Base-by-base conservation (phyloP, 1,140 invertebrate species). In the Nymphalis io region DNA sequence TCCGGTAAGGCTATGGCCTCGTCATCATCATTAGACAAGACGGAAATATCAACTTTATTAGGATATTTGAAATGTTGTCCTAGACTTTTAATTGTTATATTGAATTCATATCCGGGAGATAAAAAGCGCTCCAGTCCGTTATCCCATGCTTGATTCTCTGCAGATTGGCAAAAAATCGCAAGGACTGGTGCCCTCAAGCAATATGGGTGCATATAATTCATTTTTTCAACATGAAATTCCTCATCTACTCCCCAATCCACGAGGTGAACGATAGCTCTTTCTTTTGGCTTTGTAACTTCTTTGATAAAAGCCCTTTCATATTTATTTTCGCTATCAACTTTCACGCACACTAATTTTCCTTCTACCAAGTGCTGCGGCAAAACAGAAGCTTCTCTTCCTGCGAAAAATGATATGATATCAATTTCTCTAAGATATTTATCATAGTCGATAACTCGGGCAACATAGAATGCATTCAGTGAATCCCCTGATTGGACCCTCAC, bases 251-350 rank as follows among this genome's bases (percentile, higher is more conserved):
- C 68, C 60, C 18, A 64, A 51, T 70, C 68, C 4, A 70, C 61
- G 57, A 70, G 68, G 6, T 70, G 68, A 5, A 70, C 38, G 12
- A 64, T 39, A 6, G 68, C 68, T 15, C 39, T 64, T 39, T 39
- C 33, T 20, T 63, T 39, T 1, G n/a, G 18, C 12, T 53, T 46
- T 15, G 51, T 62, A 18, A 70, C 44, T 23, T 40, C 48, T 55
- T 69, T 73, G 13, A 73, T 60, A 40, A 69, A 16, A 27, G 66
- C 71, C 16, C 71, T 60, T 18, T 73, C 60, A 60, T 69, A 73
- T 20, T 23, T 58, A 42, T 64, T 58, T 11, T 21, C 44, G 18
- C 23, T 55, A 12, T 67, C 42, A 64, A 68, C 23, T 53, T 40
- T 63, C 4, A 69, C 67, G 48, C 71, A 73, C 16, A 73, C 27